These are phyloP conservation scores for Achroia grisella DNA, from an alignment of 1,140 invertebrate species.

Conservation along the genomic window DNA sequence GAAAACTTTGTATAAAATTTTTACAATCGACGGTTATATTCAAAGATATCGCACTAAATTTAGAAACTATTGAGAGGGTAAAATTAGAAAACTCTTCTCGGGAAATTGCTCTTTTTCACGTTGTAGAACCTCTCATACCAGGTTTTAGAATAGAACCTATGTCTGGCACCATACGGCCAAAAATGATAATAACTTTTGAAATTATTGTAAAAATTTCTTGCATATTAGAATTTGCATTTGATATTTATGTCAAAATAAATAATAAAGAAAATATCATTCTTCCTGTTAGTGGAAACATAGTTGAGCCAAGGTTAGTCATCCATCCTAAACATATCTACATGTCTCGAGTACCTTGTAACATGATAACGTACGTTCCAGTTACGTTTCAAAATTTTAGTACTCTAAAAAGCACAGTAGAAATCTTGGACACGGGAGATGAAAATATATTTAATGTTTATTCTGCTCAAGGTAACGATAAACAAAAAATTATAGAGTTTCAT, in stretches of 20 bases:
- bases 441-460: slow-evolving; percentile 54
- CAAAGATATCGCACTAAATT: slow-evolving; percentile 58
- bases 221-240: slow-evolving; percentile 51
- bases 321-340: slow-evolving; percentile 55
- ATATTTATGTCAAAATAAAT: slow-evolving; percentile 56
- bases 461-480: slow-evolving; percentile 45
- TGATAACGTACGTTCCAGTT: slow-evolving; percentile 53
- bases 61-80: slow-evolving; percentile 47
- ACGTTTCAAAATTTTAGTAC: slow-evolving; percentile 50
- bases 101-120: slow-evolving; percentile 56
- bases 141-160: slow-evolving; percentile 54
- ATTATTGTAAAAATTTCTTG: slow-evolving; percentile 54
- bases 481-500: slow-evolving; percentile 37
- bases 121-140: slow-evolving; percentile 54
- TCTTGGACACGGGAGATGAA: slow-evolving; percentile 46
- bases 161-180: slow-evolving; percentile 51
- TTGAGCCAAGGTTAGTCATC: slow-evolving; percentile 54
- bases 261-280: slow-evolving; percentile 60
- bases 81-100: slow-evolving; percentile 59
- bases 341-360: slow-evolving; percentile 45
- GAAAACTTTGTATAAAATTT: slow-evolving; percentile 59
- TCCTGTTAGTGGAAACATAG: slow-evolving; percentile 50
- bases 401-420: slow-evolving; percentile 35
- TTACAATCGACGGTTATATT: slow-evolving; percentile 43
- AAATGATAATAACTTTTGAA: slow-evolving; percentile 48